These are phyloP conservation scores for Eublepharis macularius DNA, from an alignment of 2,113 vertebrate genomes.

Conservation along the genomic window DNA sequence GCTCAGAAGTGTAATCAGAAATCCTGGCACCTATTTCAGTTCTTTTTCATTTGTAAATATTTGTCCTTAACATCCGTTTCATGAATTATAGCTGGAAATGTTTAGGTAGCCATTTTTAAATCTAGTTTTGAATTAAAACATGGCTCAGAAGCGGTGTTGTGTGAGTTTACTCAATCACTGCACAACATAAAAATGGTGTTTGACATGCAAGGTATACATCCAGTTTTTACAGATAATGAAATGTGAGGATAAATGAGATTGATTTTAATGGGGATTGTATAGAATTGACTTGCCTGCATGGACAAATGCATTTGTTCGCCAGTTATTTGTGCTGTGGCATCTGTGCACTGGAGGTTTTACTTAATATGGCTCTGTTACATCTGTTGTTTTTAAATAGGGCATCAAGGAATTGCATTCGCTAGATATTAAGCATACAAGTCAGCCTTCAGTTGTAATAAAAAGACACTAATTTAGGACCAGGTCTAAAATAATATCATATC, in stretches of 20 bases:
- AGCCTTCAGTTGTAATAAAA: neutral
- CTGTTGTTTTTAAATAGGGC: neutral
- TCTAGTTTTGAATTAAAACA: neutral
- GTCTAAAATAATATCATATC: slow-evolving; percentile 5
- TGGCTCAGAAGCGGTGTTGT: neutral
- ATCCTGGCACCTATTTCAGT: neutral
- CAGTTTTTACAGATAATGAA: neutral
- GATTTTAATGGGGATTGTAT: neutral
- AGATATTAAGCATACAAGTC: neutral
- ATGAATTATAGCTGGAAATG: neutral
- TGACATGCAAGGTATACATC: neutral
- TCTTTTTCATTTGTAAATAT: neutral
- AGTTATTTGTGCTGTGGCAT: too few species aligned
- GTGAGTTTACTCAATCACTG: neutral
- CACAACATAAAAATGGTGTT: neutral
- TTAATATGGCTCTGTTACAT: too few species aligned
- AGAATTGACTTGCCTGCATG: too few species aligned
- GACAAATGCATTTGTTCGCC: too few species aligned
- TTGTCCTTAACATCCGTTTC: neutral
- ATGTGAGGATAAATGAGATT: neutral
- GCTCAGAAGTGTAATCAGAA: neutral
- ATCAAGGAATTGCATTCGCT: neutral
- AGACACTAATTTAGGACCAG: neutral
- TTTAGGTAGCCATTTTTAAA: neutral
- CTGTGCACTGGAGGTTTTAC: too few species aligned